Evolutionary conservation across 2,888 invertebrate genomes (phyloP).

Genomic region (Amiota communis): DNA sequence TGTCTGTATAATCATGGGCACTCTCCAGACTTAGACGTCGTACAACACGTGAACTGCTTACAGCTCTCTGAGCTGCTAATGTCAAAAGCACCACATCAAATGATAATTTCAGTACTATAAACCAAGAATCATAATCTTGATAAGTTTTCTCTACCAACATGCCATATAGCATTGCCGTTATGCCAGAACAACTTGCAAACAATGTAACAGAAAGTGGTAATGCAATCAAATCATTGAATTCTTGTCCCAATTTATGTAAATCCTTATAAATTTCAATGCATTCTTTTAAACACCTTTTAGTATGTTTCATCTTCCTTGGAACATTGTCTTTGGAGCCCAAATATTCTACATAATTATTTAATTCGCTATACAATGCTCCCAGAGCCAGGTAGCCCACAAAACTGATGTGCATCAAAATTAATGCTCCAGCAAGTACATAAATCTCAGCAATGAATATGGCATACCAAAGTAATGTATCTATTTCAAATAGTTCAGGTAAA

Average conservation of each 20-base stretch:
- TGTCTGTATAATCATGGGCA: slow-evolving; percentile 39
- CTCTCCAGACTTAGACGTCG: slow-evolving; percentile 52
- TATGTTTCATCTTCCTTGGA: slow-evolving; percentile 1
- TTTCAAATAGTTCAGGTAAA: fast-evolving
- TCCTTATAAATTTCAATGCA: slow-evolving; percentile 50
- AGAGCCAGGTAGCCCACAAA: slow-evolving; percentile 53
- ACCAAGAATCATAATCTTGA: not conserved
- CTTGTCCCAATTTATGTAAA: slow-evolving; percentile 41
- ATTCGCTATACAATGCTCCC: slow-evolving; percentile 47
- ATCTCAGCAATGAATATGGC: not conserved
- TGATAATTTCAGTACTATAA: slow-evolving; percentile 35
- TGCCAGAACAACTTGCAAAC: slow-evolving; percentile 37
- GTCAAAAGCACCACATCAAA: slow-evolving; percentile 52
- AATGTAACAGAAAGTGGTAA: slow-evolving; percentile 44
- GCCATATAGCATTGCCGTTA: slow-evolving; percentile 39
- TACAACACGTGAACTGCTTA: slow-evolving; percentile 43
- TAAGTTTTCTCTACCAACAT: slow-evolving; percentile 22
- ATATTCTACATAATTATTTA: slow-evolving; percentile 48
- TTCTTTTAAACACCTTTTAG: slow-evolving; percentile 44
- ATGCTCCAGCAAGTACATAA: slow-evolving; percentile 24
- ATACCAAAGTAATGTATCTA: fast-evolving
- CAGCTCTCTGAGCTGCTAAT: slow-evolving; percentile 47
- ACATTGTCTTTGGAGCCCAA: slow-evolving; percentile 41
- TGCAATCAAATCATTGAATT: slow-evolving; percentile 50
- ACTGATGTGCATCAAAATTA: slow-evolving; percentile 44